These are phyloP conservation scores for Ectemnius continuus DNA, from an alignment of 2,888 invertebrate genomes.

Conservation along the genomic window DNA sequence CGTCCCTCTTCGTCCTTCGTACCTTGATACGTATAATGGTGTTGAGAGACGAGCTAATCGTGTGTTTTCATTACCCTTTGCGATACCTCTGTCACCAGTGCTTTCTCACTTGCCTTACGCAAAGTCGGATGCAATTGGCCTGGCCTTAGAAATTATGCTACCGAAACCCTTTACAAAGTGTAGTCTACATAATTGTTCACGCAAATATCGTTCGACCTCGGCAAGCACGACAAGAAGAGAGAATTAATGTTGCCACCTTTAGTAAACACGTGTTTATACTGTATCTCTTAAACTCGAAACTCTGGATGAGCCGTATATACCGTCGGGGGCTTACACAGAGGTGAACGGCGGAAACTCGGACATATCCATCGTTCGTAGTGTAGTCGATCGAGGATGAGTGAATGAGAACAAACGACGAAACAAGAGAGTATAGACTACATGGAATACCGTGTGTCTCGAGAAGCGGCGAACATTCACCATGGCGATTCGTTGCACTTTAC, in stretches of 20 bases:
- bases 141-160: constrained; percentile 50
- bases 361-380: neutral
- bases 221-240: constrained; percentile 40
- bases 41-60: constrained; percentile 24
- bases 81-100: constrained; percentile 20
- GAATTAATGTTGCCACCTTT: neutral
- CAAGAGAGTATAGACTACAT: neutral
- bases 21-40: constrained; percentile 35
- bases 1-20: constrained; percentile 54
- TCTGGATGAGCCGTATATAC: neutral
- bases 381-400: constrained; percentile 1
- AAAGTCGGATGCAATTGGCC: constrained; percentile 11
- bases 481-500: no score
- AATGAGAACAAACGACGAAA: neutral
- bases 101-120: constrained; percentile 5
- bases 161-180: constrained; percentile 29
- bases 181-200: constrained; percentile 47
- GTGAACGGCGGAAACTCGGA: no score
- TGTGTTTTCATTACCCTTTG: constrained; percentile 18
- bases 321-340: neutral
- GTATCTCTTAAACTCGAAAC: constrained; percentile 2
- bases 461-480: no score
- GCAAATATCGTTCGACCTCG: constrained; percentile 30
- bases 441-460: no score
- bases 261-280: neutral